Evolutionary conservation across 2,888 invertebrate genomes (phyloP), one percentile per base, ranked within the genome.

Genomic region (Chrysolina americana): DNA sequence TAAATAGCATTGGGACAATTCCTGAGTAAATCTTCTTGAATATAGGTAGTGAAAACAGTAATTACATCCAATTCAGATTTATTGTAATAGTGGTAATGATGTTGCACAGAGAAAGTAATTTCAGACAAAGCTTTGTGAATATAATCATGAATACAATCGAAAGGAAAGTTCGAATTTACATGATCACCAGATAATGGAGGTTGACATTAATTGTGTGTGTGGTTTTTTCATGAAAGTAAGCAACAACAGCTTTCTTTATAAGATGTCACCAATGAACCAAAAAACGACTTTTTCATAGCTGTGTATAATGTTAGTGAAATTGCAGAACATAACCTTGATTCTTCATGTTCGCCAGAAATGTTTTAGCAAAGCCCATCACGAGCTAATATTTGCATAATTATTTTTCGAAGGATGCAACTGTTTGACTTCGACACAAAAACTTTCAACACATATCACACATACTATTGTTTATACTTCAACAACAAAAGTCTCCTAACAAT

Each of bases 111-210:
- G 53, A 53, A 53, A 53, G 53, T 23, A 19, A 53, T 21, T 53
- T 53, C 21, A 53, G 53, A 53, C 21, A 15, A 53, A 53, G 53
- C 53, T 11, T 21, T 13, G 11, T 3, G 53, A 21, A 53, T 19
- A 17, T 19, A 53, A 53, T 53, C 15, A 13, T 53, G 11, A 53
- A 13, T 21, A 53, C 53, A 23, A 53, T 53, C 13, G 53, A 21
- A 53, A 53, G 2, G 53, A 53, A 53, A 53, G 53, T 53, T 53
- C 10, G 3, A 53, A 53, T 53, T 53, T 23, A 21, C 53, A 53
- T 53, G 53, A 53, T 21, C 53, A 23, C 19, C 9, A 21, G 0
- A 53, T 53, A 21, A 21, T 53, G 21, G 53, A 53, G 21, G 53
- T 53, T 19, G 21, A 53, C 21, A 53, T 44, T 6, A 36, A 53